A percentile compares a stretch with the other conserved stretches of the same genome.
These are phyloP conservation scores for Athetis lepigone DNA, from an alignment of 2,888 invertebrate genomes.

Conservation along the genomic window DNA sequence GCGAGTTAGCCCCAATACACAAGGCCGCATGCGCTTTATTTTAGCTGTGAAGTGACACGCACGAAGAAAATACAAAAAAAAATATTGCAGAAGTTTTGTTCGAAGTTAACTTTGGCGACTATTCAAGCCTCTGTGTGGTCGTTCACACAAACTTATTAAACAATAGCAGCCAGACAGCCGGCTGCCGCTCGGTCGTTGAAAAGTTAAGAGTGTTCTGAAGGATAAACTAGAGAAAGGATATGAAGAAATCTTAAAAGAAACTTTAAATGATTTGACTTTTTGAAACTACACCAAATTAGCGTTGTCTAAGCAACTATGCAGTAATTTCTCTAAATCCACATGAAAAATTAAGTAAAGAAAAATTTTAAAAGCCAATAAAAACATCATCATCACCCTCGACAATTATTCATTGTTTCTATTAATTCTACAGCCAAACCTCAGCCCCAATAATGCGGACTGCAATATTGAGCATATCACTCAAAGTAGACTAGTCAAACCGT, in stretches of 20 bases:
- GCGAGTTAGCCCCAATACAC: conserved; percentile 70
- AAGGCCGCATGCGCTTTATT: conserved; percentile 71
- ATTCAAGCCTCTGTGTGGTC: conserved; percentile 20
- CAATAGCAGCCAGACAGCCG: no score
- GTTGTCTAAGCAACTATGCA: conserved; percentile 6
- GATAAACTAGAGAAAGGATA: conserved; percentile 12
- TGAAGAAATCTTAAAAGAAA: neutral
- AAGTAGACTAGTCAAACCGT: conserved; percentile 20
- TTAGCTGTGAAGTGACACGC: conserved; percentile 65
- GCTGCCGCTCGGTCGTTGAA: no score
- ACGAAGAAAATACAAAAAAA: conserved; percentile 40
- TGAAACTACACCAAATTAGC: neutral
- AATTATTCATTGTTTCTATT: conserved; percentile 15
- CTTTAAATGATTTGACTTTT: no score
- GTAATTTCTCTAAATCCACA: neutral
- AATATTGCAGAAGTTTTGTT: conserved; percentile 23
- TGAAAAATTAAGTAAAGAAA: conserved; percentile 13
- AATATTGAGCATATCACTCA: conserved; percentile 41
- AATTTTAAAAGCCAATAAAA: conserved; percentile 15
- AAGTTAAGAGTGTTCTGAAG: neutral
- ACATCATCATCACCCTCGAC: conserved; percentile 8
- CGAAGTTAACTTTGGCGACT: conserved; percentile 19
- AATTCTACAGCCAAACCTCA: conserved; percentile 9
- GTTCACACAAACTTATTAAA: neutral
- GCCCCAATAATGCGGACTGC: no score